phyloP scores from a whole-genome alignment of 2,888 invertebrate species.

The Tinea pellionella region DNA sequence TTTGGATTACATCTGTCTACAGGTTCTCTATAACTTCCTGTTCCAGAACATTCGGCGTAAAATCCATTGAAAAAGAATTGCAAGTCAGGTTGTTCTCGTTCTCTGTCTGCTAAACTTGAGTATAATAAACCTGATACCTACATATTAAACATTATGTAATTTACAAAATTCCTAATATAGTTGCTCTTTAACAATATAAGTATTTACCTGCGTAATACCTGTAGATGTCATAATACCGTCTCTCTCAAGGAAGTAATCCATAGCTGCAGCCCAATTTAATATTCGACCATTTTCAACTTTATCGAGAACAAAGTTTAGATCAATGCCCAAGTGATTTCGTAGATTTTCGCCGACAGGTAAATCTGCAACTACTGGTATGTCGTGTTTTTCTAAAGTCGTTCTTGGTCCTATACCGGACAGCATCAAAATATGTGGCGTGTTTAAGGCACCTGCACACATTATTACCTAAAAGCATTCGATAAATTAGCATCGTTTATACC shows the following conservation, averaged over 20 bases:
- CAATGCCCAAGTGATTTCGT: conserved; percentile 73
- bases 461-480: conserved; percentile 47
- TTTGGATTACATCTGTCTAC: conserved; percentile 26
- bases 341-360: conserved; percentile 73
- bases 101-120: conserved; percentile 66
- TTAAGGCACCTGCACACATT: conserved; percentile 72
- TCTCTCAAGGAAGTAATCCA: conserved; percentile 65
- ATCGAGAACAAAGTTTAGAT: conserved; percentile 56
- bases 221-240: conserved; percentile 72
- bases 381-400: conserved; percentile 53
- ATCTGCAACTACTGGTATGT: conserved; percentile 67
- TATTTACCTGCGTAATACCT: conserved; percentile 68
- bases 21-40: conserved; percentile 44
- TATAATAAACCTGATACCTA: conserved; percentile 69
- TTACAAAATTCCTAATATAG: background rate
- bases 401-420: conserved; percentile 74
- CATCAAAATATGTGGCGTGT: conserved; percentile 72
- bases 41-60: conserved; percentile 59
- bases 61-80: conserved; percentile 76
- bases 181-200: background rate
- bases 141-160: background rate
- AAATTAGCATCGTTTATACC: background rate
- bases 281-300: conserved; percentile 52
- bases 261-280: conserved; percentile 67
- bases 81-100: conserved; percentile 68